Conservation (phyloP, 2,113 vertebrate genomes). For the Pseudorasbora parva region DNA sequence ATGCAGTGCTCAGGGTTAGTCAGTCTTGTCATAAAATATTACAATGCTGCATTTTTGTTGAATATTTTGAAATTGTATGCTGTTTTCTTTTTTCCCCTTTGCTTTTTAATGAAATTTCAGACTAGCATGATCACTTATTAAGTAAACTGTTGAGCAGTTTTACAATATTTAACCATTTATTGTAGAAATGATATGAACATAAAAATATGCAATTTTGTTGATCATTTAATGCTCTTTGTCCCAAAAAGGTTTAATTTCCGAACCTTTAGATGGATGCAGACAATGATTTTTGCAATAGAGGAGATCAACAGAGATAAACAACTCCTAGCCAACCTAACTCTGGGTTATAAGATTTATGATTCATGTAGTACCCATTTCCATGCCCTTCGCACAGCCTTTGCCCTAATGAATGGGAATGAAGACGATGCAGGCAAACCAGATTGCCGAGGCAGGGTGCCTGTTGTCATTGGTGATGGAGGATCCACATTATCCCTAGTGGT, state of each 20-base stretch:
- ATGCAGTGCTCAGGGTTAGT: conserved; percentile 74
- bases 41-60: neutral
- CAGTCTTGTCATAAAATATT: neutral
- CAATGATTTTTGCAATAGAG: conserved; percentile 81
- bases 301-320: conserved; percentile 73
- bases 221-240: neutral
- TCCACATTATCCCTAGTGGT: conserved; percentile 81
- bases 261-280: conserved; percentile 80
- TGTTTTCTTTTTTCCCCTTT: neutral
- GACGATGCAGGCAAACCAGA: conserved; percentile 17
- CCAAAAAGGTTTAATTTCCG: conserved; percentile 75
- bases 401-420: conserved; percentile 65
- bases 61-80: neutral
- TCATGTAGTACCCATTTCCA: conserved; percentile 75
- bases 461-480: conserved; percentile 79
- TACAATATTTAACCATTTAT: neutral
- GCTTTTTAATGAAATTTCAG: neutral
- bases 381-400: conserved; percentile 73
- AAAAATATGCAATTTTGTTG: neutral
- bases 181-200: neutral
- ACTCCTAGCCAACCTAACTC: conserved; percentile 75
- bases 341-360: conserved; percentile 80
- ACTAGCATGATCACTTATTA: neutral
- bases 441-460: conserved; percentile 66
- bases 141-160: neutral